Conservation (phyloP, 1,140 invertebrate species). For the Conus ventricosus region DNA sequence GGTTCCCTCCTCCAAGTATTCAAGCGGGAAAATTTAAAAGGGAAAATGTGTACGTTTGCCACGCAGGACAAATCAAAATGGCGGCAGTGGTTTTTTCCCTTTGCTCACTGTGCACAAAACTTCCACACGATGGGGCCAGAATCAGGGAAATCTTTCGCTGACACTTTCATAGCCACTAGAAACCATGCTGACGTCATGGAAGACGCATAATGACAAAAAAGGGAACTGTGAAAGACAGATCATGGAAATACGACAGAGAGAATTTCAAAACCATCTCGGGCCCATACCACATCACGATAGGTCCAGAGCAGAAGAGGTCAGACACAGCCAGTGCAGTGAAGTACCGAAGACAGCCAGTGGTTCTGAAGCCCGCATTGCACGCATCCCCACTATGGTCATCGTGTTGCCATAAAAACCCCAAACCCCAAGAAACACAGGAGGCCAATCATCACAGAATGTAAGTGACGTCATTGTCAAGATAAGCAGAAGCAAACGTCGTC, state of each 20-base stretch:
- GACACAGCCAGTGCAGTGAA: slow-evolving; percentile 19
- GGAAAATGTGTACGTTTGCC: background rate
- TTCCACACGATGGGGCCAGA: background rate
- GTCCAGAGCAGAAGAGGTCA: background rate
- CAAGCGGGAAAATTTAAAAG: background rate
- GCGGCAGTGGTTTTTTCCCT: no score
- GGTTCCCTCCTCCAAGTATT: background rate
- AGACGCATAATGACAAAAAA: background rate
- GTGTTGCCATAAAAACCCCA: slow-evolving; percentile 1
- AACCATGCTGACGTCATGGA: slow-evolving; percentile 12
- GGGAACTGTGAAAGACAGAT: background rate
- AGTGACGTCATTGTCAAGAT: background rate
- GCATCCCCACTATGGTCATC: slow-evolving; percentile 9
- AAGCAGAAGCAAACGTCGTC: no score
- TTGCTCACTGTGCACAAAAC: background rate
- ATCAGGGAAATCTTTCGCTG: background rate
- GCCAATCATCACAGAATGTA: background rate
- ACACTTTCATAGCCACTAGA: background rate
- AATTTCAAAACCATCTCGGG: background rate
- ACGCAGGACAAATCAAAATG: background rate
- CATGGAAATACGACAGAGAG: background rate
- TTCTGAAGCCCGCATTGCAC: background rate
- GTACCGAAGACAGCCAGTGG: background rate
- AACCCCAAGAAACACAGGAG: background rate
- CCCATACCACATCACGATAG: background rate